Base-by-base conservation (phyloP, 2,888 invertebrate species). In the Lasioglossum marginatum region DNA sequence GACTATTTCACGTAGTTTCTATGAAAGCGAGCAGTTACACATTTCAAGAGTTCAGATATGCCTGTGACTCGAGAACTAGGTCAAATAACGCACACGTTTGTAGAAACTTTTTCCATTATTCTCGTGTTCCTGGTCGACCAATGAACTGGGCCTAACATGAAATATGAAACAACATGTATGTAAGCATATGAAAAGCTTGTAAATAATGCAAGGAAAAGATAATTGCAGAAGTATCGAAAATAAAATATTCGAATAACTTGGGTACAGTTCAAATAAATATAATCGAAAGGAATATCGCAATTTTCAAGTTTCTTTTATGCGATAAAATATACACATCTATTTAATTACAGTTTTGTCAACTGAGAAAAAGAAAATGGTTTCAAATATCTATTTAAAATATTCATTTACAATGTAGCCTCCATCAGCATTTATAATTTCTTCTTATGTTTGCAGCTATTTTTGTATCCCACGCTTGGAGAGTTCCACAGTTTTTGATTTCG, bases 1-100 rank as follows among this genome's bases (percentile, higher is more conserved):
- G 10, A 10, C 19, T 66, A 66, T 34, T 19, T 34, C 34, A 1
- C 34, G 10, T 34, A 66, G 34, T 34, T 34, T 4, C 23, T 23
- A 66, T 34, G 19, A 23, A 34, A 23, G 23, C 66, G 8, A 66
- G 66, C 66, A 34, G 34, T 34, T 34, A 34, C 34, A 34, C 66
- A 23, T 68, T 37, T 68, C 68, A 37, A 68, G 68, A 68, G 68
- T 68, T 68, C 34, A 68, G 68, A 68, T 37, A 68, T 37, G 37
- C 4, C 37, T 68, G 37, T 37, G 23, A 10, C 37, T 23, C 34
- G 19, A 4, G 37, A 66, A 68, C 23, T 68, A 23, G 68, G 68
- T 37, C 68, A 68, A 68, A 68, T 68, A 68, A 37, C 37, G 37
- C 10, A 37, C 68, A 68, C 10, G 68, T 68, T 37, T 68, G 16